Conservation (phyloP, 2,113 vertebrate species). For the Eira barbara region DNA sequence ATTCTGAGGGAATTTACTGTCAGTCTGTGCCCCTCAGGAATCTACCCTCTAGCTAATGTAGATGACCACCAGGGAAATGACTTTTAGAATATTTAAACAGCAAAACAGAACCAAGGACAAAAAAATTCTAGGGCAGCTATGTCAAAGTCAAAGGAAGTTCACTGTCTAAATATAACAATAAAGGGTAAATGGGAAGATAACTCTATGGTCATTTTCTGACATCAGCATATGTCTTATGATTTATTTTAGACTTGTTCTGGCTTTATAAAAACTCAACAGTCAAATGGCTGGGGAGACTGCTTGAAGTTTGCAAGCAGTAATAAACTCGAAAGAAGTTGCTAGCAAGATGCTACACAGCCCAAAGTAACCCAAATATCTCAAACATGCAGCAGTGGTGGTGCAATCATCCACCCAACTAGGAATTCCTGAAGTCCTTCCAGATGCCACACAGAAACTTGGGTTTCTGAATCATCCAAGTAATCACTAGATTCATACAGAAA, state of each 20-base stretch:
- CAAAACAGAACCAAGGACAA: not conserved
- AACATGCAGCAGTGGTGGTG: not conserved
- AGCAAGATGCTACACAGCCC: not conserved
- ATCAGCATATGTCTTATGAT: not conserved
- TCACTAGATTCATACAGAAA: not conserved
- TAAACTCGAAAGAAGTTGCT: not conserved
- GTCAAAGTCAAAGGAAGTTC: not conserved
- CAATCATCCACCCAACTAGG: not conserved
- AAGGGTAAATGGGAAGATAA: not conserved
- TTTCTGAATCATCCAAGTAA: constrained; percentile 18
- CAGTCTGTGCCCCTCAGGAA: not conserved
- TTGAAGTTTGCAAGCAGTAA: not conserved
- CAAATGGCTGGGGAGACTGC: not conserved
- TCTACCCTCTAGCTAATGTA: not conserved
- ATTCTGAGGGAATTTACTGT: not conserved
- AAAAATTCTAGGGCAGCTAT: not conserved
- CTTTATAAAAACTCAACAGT: not conserved
- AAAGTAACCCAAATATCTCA: constrained; percentile 1
- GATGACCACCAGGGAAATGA: not conserved
- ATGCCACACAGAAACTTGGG: constrained; percentile 18
- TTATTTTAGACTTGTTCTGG: constrained; percentile 18
- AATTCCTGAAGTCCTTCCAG: constrained; percentile 20
- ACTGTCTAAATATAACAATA: constrained; percentile 27
- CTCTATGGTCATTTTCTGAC: not conserved
- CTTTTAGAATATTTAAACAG: not conserved